A percentile compares a stretch with the other conserved stretches of the same genome.
These are phyloP conservation scores for Rhinatrema bivittatum DNA, from an alignment of 2,797 vertebrate genomes.

Conservation along the genomic window DNA sequence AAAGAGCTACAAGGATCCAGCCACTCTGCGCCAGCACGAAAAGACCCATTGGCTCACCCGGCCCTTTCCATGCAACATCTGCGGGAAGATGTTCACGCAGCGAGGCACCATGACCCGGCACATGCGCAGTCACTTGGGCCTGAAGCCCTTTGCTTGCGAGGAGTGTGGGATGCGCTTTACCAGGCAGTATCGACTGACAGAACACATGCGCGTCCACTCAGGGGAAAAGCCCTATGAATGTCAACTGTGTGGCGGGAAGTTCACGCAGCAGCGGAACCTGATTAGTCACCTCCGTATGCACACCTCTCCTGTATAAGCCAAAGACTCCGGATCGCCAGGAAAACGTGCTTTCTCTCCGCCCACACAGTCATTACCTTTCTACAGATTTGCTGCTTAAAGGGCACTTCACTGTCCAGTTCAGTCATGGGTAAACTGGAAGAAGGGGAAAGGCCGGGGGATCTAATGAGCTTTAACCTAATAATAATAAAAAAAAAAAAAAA, in stretches of 20 bases:
- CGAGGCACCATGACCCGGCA: slow-evolving; percentile 98
- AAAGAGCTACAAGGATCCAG: slow-evolving; percentile 96
- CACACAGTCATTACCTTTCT: slow-evolving; percentile 49
- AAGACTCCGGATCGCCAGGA: slow-evolving; percentile 70
- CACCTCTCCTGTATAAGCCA: slow-evolving; percentile 94
- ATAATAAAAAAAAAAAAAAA: slow-evolving; percentile 16
- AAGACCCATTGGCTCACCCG: slow-evolving; percentile 96
- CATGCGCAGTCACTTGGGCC: slow-evolving; percentile 97
- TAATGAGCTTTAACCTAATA: slow-evolving; percentile 46
- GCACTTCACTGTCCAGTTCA: slow-evolving; percentile 43
- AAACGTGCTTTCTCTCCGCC: slow-evolving; percentile 32
- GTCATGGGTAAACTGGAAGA: slow-evolving; percentile 27
- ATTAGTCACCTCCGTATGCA: slow-evolving; percentile 99
- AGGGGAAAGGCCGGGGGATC: no score
- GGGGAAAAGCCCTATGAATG: slow-evolving; percentile 99
- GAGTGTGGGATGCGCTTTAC: slow-evolving; percentile 99
- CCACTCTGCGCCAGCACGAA: slow-evolving; percentile 92
- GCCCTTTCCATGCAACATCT: slow-evolving; percentile 97
- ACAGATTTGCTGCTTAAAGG: slow-evolving; percentile 55
- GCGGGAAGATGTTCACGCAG: slow-evolving; percentile 98
- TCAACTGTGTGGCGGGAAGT: slow-evolving; percentile 96
- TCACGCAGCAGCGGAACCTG: slow-evolving; percentile 98
- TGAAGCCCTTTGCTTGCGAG: slow-evolving; percentile 95
- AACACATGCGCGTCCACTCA: slow-evolving; percentile 98
- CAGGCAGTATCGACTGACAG: slow-evolving; percentile 96